Conservation (phyloP, 2,797 vertebrate genomes). For the Perodicticus potto region DNA sequence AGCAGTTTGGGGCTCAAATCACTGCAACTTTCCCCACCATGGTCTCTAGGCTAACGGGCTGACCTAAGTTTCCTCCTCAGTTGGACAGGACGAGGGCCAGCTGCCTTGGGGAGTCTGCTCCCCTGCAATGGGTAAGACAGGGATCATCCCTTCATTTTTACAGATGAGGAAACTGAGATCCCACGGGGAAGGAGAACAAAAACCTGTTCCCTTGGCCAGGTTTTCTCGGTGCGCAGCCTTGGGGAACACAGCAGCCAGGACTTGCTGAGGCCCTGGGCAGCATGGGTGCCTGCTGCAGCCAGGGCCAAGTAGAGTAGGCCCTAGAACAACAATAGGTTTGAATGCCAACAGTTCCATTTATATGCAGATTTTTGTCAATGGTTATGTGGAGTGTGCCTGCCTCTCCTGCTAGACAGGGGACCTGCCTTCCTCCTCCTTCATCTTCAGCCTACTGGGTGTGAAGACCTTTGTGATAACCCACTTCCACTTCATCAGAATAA, state of each 20-base stretch:
- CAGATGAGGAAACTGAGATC: background rate
- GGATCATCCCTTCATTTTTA: background rate
- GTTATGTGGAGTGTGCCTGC: background rate
- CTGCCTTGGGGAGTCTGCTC: background rate
- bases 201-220: background rate
- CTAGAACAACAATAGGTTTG: background rate
- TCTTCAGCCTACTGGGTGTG: background rate
- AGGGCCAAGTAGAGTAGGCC: background rate
- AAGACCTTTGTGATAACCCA: background rate
- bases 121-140: background rate
- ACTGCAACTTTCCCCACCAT: background rate
- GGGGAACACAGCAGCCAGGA: background rate
- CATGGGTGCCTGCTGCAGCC: background rate
- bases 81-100: background rate
- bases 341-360: background rate
- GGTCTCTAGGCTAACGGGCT: background rate
- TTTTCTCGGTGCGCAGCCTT: background rate
- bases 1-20: accelerated
- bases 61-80: conserved; percentile 57
- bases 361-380: background rate
- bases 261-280: background rate
- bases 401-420: background rate
- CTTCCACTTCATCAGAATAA: background rate
- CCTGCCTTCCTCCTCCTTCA: background rate
- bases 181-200: no score